Percentiles rank a stretch among this genome's conserved stretches.
Evolutionary conservation across 2,113 vertebrate species (phyloP).

Genomic region (Brachionichthys hirsutus): DNA sequence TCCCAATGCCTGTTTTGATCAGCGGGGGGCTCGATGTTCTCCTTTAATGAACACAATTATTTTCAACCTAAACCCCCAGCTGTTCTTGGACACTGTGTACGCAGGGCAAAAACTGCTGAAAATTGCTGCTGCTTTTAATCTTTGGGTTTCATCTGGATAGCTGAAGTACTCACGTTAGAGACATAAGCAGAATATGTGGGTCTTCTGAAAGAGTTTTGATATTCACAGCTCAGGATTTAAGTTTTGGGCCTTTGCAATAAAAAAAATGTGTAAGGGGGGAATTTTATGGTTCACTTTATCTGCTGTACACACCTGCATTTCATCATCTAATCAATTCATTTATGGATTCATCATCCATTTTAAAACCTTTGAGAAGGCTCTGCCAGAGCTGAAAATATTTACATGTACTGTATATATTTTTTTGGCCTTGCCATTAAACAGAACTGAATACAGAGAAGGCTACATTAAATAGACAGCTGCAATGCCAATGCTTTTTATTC

Average conservation of each 20-base stretch:
- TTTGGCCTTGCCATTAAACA: not conserved
- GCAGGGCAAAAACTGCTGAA: no score
- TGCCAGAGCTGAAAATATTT: not conserved
- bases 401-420: not conserved
- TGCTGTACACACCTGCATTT: constrained; percentile 1
- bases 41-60: constrained; percentile 38
- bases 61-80: constrained; percentile 14
- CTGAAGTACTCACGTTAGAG: not conserved
- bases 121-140: constrained; percentile 6
- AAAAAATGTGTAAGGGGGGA: not conserved
- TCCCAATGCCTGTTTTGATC: constrained; percentile 41
- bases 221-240: not conserved
- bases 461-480: no score
- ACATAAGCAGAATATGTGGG: no score
- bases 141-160: not conserved
- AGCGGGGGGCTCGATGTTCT: constrained; percentile 15
- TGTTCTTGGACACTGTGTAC: no score
- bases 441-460: not conserved
- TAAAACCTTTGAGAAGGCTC: not conserved
- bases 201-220: not conserved
- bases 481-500: no score
- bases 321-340: not conserved
- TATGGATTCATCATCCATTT: not conserved
- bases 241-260: not conserved
- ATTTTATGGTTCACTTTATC: not conserved